Evolutionary conservation across 1,140 invertebrate genomes (phyloP).

Genomic region (Drosophila saltans): DNA sequence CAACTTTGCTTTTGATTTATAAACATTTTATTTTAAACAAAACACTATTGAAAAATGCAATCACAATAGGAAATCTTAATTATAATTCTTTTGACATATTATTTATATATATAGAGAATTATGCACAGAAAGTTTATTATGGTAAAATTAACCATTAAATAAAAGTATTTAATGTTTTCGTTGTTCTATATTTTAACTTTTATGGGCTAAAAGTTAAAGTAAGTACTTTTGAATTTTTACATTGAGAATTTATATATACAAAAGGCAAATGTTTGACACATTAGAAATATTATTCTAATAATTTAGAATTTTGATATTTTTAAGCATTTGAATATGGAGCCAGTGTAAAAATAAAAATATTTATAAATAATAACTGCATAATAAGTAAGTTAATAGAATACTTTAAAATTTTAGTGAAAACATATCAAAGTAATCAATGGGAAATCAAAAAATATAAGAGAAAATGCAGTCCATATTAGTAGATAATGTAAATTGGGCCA

Average conservation of each 20-base stretch:
- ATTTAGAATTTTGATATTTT: neutral
- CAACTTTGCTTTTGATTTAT: neutral
- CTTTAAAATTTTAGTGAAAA: neutral
- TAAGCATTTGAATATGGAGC: neutral
- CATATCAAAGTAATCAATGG: neutral
- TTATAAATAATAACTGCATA: neutral
- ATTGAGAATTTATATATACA: no score
- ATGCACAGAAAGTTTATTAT: no score
- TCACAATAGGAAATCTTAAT: no score
- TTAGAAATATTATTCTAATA: no score
- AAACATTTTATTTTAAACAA: neutral
- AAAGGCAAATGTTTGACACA: no score
- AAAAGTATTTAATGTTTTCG: no score
- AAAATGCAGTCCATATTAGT: constrained; percentile 17
- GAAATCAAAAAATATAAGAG: constrained; percentile 10
- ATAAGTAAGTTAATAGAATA: neutral
- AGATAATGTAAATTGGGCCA: constrained; percentile 27
- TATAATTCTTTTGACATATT: no score
- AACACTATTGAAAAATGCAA: neutral
- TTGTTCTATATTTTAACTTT: no score
- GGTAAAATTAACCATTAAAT: no score
- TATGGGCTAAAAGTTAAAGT: no score
- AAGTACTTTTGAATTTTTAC: no score
- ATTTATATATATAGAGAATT: no score
- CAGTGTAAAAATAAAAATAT: neutral